Evolutionary conservation across 2,113 vertebrate species (phyloP).

Genomic region (Podarcis muralis): DNA sequence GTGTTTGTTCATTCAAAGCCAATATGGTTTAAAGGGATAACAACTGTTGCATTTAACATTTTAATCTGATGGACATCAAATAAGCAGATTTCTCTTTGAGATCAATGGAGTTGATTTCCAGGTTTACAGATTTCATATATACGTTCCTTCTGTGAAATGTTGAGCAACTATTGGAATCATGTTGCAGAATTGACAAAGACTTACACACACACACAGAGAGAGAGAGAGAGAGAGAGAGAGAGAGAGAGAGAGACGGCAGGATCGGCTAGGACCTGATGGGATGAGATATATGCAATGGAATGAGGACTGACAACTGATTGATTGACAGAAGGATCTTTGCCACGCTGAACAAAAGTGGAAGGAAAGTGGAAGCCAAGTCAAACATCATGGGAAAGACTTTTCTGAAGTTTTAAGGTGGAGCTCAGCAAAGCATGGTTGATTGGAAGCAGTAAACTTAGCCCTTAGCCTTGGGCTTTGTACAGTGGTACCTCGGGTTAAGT

Average conservation of each 20-base stretch:
- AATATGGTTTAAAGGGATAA: background rate
- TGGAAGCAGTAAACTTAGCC: background rate
- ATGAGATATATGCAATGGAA: background rate
- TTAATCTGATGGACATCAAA: background rate
- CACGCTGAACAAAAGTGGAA: conserved; percentile 7
- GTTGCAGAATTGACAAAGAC: background rate
- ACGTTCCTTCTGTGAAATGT: background rate
- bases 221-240: too few species aligned
- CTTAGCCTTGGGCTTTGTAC: background rate
- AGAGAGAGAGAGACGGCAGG: background rate
- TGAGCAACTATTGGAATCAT: background rate
- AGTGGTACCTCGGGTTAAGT: too few species aligned
- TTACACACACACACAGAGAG: background rate
- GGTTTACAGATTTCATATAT: background rate
- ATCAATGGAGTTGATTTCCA: background rate
- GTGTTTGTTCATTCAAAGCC: background rate
- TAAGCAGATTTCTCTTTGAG: background rate
- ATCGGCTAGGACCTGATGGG: background rate
- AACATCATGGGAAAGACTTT: background rate
- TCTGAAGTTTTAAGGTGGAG: background rate
- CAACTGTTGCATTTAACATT: background rate
- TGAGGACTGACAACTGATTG: accelerated
- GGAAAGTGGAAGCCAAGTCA: background rate
- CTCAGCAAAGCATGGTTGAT: background rate
- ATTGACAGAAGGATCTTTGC: background rate